Percentiles rank a stretch among this genome's conserved stretches.
phyloP scores from a whole-genome alignment of 2,797 vertebrate species.

The Anas acuta region DNA sequence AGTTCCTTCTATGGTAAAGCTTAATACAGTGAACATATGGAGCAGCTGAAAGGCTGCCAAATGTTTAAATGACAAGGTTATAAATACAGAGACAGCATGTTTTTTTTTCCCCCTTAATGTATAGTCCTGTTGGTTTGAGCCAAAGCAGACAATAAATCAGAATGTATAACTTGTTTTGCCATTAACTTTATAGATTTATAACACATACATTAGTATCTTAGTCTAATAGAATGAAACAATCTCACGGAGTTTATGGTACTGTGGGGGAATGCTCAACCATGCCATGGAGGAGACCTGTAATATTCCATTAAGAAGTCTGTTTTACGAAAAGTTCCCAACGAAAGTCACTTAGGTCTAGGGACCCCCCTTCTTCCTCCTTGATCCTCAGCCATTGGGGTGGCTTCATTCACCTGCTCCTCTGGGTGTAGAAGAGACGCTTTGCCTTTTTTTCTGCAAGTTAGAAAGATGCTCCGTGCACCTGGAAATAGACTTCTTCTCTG shows the following conservation, averaged over 20 bases:
- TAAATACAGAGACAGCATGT: conserved; percentile 75
- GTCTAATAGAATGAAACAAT: not conserved
- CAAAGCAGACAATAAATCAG: conserved; percentile 75
- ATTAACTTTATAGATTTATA: conserved; percentile 60
- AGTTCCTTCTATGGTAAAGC: conserved; percentile 81
- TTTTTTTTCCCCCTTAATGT: conserved; percentile 65
- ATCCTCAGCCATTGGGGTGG: not conserved
- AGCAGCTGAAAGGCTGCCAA: conserved; percentile 80
- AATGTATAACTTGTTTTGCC: conserved; percentile 50
- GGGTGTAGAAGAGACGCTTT: not conserved
- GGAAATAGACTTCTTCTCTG: not conserved
- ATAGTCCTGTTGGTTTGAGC: conserved; percentile 66
- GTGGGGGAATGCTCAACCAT: not conserved
- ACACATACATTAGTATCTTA: not conserved
- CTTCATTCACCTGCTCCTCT: not conserved
- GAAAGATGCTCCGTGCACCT: not conserved
- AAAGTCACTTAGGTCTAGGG: not conserved
- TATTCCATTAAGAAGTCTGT: not conserved
- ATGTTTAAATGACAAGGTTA: conserved; percentile 81
- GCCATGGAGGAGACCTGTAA: not conserved
- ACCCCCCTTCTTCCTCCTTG: not conserved
- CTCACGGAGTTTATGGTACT: not conserved
- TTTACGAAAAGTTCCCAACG: not conserved
- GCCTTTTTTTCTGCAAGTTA: not conserved
- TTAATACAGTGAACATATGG: conserved; percentile 82